Evolutionary conservation across 1,140 invertebrate species (phyloP).

Genomic region (Cheumatopsyche charites): DNA sequence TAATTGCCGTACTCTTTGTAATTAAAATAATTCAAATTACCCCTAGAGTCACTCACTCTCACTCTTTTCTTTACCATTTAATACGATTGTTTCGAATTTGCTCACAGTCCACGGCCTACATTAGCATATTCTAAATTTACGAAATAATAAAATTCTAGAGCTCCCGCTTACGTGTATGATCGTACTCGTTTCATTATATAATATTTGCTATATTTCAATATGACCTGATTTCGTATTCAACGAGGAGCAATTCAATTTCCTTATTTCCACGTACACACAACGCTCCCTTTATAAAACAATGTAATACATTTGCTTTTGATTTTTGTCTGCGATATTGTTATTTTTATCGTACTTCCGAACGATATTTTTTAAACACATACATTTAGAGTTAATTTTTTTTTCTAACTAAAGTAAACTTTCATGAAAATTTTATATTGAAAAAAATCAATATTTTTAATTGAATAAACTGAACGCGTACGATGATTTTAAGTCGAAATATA

Average conservation of each 20-base stretch:
- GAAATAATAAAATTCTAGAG: too few relatives aligned
- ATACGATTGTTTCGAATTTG: slow-evolving; percentile 20
- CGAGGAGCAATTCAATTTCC: slow-evolving; percentile 22
- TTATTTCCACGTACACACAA: slow-evolving; percentile 19
- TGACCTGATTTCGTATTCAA: slow-evolving; percentile 22
- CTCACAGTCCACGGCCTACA: slow-evolving; percentile 3
- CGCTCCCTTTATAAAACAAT: neutral
- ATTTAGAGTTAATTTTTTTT: too few relatives aligned
- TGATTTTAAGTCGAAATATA: too few relatives aligned
- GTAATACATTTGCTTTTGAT: neutral
- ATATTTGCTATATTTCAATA: slow-evolving; percentile 18
- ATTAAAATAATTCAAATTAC: slow-evolving; percentile 27
- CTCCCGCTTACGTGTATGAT: neutral
- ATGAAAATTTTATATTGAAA: too few relatives aligned
- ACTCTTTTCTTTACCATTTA: neutral
- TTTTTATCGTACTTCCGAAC: neutral
- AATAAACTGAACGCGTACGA: too few relatives aligned
- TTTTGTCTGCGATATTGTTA: neutral
- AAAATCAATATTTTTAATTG: too few relatives aligned
- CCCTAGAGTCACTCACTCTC: slow-evolving; percentile 1
- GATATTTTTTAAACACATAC: too few relatives aligned
- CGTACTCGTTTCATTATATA: neutral
- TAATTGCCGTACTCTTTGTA: slow-evolving; percentile 26
- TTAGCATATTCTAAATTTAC: neutral
- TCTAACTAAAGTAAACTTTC: too few relatives aligned